Evolutionary conservation across 2,888 invertebrate species (phyloP), one percentile per base, ranked within the genome.

Genomic region (Drosophila picticornis): DNA sequence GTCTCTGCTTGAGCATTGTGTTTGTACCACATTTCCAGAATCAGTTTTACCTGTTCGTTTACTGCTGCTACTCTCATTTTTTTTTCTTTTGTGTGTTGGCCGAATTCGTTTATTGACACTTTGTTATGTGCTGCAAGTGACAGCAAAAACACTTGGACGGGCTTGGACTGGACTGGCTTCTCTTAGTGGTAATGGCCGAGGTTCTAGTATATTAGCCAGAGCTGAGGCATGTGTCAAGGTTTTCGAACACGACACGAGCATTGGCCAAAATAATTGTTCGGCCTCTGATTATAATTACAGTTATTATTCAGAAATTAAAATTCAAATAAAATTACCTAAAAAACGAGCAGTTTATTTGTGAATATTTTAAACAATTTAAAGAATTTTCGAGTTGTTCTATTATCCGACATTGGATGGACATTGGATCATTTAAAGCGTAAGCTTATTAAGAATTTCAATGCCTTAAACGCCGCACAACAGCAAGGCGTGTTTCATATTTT

Each of bases 101-200:
- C 75, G 72, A 81, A 83, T 85, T 82, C 77, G 90, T 84, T 83
- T 86, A 88, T 87, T 88, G 87, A 82, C 87, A 89, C 87, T 88
- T 78, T 81, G 87, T 76, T 90, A 80, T 81, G 86, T 79, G 81
- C 83, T 83, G 86, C 70, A 83, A 68, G 67, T 90, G 88, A 83
- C 90, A 88, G 75, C 31, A 67, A 67, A 72, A 75, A 84, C 67
- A 78, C 36, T 59, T 62, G 58, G 57, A 53, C 57, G 46, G 68
- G 43, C 59, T 65, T n/a, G n/a, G n/a, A n/a, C n/a, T n/a, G n/a
- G 69, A 66, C 65, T 65, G 65, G 43, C 48, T 43, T 52, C 58
- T 31, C 31, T 75, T 55, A 65, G 66, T 69, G 58, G 48, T 43
- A 65, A 9, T 25, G 16, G 7, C 46, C 11, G 0, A 36, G 4